These are phyloP conservation scores for Macrotis lagotis DNA, from an alignment of 2,113 vertebrate genomes.

Conservation along the genomic window DNA sequence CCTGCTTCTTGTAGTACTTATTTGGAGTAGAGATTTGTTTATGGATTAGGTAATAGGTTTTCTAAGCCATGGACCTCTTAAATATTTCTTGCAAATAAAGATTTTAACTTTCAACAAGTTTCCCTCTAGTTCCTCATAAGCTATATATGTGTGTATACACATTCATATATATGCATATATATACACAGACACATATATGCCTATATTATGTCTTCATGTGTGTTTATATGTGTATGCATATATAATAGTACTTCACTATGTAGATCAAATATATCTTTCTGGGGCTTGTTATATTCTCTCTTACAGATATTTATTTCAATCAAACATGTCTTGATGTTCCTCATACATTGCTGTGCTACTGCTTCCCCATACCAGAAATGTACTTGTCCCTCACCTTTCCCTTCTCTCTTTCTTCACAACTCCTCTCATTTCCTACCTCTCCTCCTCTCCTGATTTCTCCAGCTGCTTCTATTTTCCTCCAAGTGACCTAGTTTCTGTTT, in stretches of 20 bases:
- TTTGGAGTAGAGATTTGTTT: background rate
- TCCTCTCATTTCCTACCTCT: background rate
- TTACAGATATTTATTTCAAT: background rate
- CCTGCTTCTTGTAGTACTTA: background rate
- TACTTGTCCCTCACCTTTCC: background rate
- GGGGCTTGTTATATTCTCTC: background rate
- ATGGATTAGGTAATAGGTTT: background rate
- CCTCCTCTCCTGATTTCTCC: background rate
- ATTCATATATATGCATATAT: too few species aligned
- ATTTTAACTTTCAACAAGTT: slow-evolving; percentile 16
- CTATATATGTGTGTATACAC: too few species aligned
- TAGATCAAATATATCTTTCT: background rate
- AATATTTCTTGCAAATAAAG: slow-evolving; percentile 2
- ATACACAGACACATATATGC: too few species aligned
- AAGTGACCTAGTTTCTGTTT: background rate
- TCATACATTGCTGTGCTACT: background rate
- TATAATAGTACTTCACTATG: background rate
- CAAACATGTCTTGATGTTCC: background rate
- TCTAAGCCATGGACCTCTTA: background rate
- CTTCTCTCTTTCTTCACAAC: background rate
- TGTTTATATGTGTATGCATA: too few species aligned
- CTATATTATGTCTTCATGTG: too few species aligned
- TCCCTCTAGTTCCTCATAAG: slow-evolving; percentile 4
- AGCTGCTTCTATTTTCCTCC: background rate
- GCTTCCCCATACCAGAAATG: background rate